These are phyloP conservation scores for Schizotus pectinicornis DNA, from an alignment of 2,888 invertebrate species.

Conservation along the genomic window DNA sequence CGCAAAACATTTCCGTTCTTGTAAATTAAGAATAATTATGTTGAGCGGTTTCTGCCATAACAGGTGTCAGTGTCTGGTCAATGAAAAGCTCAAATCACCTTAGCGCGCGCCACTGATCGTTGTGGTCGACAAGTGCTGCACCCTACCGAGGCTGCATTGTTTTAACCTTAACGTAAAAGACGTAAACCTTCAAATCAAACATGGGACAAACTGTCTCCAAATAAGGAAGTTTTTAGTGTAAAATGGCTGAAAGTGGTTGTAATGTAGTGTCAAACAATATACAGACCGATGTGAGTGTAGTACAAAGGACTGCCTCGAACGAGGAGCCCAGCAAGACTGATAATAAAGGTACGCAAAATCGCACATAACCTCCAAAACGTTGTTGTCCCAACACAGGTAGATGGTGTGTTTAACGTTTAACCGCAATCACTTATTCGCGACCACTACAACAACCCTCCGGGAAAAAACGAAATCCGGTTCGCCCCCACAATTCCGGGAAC, in stretches of 20 bases:
- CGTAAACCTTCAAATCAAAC: constrained; percentile 38
- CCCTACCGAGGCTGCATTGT: constrained; percentile 18
- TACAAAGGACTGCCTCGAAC: constrained; percentile 41
- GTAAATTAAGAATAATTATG: too few species aligned
- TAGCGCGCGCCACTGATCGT: background rate
- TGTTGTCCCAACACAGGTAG: background rate
- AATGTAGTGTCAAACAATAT: constrained; percentile 54
- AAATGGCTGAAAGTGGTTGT: constrained; percentile 58
- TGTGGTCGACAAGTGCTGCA: constrained; percentile 24
- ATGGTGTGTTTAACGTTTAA: too few species aligned
- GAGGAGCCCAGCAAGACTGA: constrained; percentile 48
- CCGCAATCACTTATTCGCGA: too few species aligned
- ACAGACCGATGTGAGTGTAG: constrained; percentile 47
- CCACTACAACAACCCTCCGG: too few species aligned
- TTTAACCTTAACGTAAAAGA: constrained; percentile 9
- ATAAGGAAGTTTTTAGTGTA: constrained; percentile 48
- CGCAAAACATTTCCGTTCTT: too few species aligned
- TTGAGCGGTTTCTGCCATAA: too few species aligned
- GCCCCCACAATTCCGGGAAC: too few species aligned
- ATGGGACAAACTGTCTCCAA: constrained; percentile 35
- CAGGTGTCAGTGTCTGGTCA: too few species aligned
- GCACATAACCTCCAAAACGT: constrained; percentile 25
- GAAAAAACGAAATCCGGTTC: too few species aligned
- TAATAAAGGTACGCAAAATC: constrained; percentile 48
- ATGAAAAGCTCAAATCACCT: background rate